These are phyloP conservation scores for Mesorhabditis sp. DNA, from an alignment of 2,888 invertebrate genomes.

Conservation along the genomic window DNA sequence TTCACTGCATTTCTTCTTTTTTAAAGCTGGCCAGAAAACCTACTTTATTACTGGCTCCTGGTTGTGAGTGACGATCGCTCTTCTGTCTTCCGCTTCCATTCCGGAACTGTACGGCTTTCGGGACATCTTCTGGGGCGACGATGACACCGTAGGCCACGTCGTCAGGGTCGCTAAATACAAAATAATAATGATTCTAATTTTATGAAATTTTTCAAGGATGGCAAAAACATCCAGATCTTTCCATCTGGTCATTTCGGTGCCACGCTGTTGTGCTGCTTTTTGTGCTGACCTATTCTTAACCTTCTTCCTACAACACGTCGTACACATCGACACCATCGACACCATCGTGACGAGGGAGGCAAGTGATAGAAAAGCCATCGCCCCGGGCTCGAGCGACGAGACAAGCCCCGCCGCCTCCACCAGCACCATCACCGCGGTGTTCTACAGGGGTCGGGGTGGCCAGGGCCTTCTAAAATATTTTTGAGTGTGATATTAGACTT, in stretches of 20 bases:
- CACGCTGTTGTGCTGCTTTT: no score
- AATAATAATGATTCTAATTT: no score
- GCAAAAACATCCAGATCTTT: no score
- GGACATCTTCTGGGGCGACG: background rate
- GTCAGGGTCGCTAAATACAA: background rate
- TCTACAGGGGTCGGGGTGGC: background rate
- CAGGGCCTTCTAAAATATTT: no score
- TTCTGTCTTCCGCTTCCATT: background rate
- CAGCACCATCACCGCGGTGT: background rate
- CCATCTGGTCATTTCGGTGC: no score
- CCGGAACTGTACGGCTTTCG: background rate
- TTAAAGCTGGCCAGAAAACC: no score
- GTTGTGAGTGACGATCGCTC: background rate
- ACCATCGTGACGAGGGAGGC: slow-evolving; percentile 24
- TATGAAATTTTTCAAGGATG: no score
- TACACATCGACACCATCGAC: slow-evolving; percentile 22
- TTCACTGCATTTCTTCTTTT: no score
- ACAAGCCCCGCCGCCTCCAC: background rate
- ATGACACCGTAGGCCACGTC: background rate
- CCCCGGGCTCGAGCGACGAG: slow-evolving; percentile 14
- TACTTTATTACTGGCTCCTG: background rate
- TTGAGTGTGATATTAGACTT: no score
- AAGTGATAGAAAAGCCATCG: slow-evolving; percentile 19
- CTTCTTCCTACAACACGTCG: slow-evolving; percentile 19
- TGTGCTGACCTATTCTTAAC: slow-evolving; percentile 16